A percentile compares a stretch with the other conserved stretches of the same genome.
These are phyloP conservation scores for Pseudochromis fuscus DNA, from an alignment of 2,797 vertebrate genomes.

Conservation along the genomic window DNA sequence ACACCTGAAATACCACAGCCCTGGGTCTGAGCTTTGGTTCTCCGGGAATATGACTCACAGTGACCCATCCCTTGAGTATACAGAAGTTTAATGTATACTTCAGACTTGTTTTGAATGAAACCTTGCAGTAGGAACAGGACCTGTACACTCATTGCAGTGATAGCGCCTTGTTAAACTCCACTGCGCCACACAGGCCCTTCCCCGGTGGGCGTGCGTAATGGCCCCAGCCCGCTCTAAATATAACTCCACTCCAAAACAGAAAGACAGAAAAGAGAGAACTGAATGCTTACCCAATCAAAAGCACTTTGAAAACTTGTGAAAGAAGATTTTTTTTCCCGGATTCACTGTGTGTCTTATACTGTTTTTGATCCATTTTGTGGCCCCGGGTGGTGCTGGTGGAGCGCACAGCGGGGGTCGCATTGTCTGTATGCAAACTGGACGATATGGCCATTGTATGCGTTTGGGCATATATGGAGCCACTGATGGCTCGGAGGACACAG, in stretches of 20 bases:
- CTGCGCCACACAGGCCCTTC: constrained; percentile 60
- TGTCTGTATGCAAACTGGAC: constrained; percentile 86
- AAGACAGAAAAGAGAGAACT: constrained; percentile 44
- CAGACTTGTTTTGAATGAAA: constrained; percentile 7
- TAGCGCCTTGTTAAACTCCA: constrained; percentile 31
- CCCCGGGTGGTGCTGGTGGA: constrained; percentile 79
- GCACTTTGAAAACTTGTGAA: constrained; percentile 68
- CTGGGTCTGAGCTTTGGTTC: not conserved
- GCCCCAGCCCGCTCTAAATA: constrained; percentile 79
- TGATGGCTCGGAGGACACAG: constrained; percentile 70
- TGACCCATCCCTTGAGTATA: not conserved
- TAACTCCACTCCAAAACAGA: constrained; percentile 75
- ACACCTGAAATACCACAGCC: not conserved
- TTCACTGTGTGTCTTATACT: constrained; percentile 54
- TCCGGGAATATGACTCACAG: not conserved
- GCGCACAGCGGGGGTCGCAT: constrained; percentile 81
- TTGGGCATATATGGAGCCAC: constrained; percentile 85
- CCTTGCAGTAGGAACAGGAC: constrained; percentile 8
- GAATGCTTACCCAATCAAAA: constrained; percentile 80
- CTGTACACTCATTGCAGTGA: not conserved
- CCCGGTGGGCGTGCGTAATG: constrained; percentile 78
- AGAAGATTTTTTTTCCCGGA: constrained; percentile 47
- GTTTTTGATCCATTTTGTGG: constrained; percentile 69
- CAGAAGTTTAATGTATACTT: not conserved
- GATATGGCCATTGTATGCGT: constrained; percentile 84